These are phyloP conservation scores for Mechanitis mazaeus DNA, from an alignment of 2,888 invertebrate genomes.

Conservation along the genomic window DNA sequence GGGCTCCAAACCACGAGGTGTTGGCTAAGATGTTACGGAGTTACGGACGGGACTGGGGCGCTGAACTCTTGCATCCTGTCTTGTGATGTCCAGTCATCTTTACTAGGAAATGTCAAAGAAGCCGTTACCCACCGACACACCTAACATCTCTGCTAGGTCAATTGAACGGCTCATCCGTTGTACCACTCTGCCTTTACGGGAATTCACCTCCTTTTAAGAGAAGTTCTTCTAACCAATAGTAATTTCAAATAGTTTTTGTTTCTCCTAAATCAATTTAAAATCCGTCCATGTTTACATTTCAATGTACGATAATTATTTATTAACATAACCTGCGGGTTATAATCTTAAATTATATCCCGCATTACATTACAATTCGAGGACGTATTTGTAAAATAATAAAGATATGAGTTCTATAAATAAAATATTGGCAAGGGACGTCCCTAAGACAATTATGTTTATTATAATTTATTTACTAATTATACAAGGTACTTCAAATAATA, in stretches of 20 bases:
- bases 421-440: not conserved
- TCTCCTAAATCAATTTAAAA: not conserved
- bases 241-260: too few species aligned
- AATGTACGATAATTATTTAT: constrained; percentile 35
- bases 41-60: constrained; percentile 44
- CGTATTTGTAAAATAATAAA: constrained; percentile 44
- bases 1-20: constrained; percentile 55
- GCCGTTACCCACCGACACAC: constrained; percentile 62
- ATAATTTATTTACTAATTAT: too few species aligned
- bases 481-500: too few species aligned
- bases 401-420: constrained; percentile 10
- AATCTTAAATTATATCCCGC: constrained; percentile 57
- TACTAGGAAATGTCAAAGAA: constrained; percentile 70
- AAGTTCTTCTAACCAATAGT: not conserved
- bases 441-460: too few species aligned
- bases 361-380: constrained; percentile 56
- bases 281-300: constrained; percentile 10
- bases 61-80: constrained; percentile 69
- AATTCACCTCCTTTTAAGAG: constrained; percentile 1
- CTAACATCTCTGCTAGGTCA: constrained; percentile 60
- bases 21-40: constrained; percentile 44
- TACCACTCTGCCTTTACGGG: constrained; percentile 25
- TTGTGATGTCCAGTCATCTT: constrained; percentile 59
- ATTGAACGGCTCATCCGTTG: constrained; percentile 48
- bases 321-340: constrained; percentile 66